Base-by-base conservation (phyloP, 2,888 invertebrate species). In the Nephrotoma flavescens region DNA sequence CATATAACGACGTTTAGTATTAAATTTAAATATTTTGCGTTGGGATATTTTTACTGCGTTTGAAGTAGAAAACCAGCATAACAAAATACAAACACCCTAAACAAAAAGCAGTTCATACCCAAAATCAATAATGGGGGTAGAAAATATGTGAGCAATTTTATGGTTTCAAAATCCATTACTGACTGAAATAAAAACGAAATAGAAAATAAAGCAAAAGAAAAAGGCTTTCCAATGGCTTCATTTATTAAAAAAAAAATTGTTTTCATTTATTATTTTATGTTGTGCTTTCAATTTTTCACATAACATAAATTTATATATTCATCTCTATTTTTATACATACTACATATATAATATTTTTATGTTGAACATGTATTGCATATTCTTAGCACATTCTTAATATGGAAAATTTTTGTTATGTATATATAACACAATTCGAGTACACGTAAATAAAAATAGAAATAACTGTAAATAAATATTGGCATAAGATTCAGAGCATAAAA, bases 81-180 rank as follows among this genome's bases (percentile, higher is more conserved):
- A 57, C 15, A 57, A 57, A 15, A 57, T 57, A 5, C 5, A 57
- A 57, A 57, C n/a, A 4, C 31, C 31, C 31, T 31, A 52, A 52
- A 71, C 44, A 44, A 71, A 19, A 71, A 52, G 31, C 7, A 2
- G 15, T 42, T 84, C 84, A 31, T 31, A 84, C 84, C 84, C 84
- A 84, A 42, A 84, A 84, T 84, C 84, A 42, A 84, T 84, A 84
- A 84, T 7, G 41, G 84, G 84, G 84, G 42, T 84, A 84, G 84
- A 41, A 84, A 42, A 84, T 42, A 84, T 84, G 42, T 84, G 42
- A 12, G 42, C 4, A n/a, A 15, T 84, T 84, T 84, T 84, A 84
- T 42, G 84, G 41, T 42, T 84, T 84, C 84, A 84, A 84, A 84
- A 84, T 84, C 84, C 84, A 84, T 84, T 84, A 84, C 84, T 84